A percentile compares a stretch with the other conserved stretches of the same genome.
Conservation (phyloP, 2,113 vertebrate species). For the Scomber scombrus region DNA sequence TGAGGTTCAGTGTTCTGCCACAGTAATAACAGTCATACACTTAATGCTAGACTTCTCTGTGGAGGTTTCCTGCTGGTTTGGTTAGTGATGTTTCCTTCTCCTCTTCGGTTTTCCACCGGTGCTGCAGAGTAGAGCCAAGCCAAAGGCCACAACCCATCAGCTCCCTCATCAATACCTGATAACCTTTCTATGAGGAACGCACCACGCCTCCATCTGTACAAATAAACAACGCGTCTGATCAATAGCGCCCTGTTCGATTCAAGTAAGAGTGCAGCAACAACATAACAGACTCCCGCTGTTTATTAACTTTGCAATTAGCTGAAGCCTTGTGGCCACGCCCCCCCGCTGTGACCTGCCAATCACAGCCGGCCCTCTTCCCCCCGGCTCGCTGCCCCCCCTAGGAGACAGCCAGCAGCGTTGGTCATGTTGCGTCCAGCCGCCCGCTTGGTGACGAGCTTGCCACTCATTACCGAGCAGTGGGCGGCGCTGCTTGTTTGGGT, state of each 20-base stretch:
- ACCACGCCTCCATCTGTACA: slow-evolving; percentile 40
- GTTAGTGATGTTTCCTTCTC: background rate
- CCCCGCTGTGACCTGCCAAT: slow-evolving; percentile 69
- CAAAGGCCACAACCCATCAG: slow-evolving; percentile 66
- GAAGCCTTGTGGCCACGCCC: slow-evolving; percentile 54
- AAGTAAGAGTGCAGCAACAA: slow-evolving; percentile 56
- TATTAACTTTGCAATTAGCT: slow-evolving; percentile 75
- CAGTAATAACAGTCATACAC: too few relatives aligned
- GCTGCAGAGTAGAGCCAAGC: slow-evolving; percentile 10
- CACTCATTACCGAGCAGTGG: slow-evolving; percentile 72
- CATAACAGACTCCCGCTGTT: slow-evolving; percentile 56
- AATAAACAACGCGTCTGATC: slow-evolving; percentile 62
- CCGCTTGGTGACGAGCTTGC: slow-evolving; percentile 39
- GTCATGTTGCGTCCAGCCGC: slow-evolving; percentile 36
- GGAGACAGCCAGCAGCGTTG: slow-evolving; percentile 8
- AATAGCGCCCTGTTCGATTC: slow-evolving; percentile 55
- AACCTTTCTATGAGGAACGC: slow-evolving; percentile 60
- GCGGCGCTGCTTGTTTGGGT: slow-evolving; percentile 68
- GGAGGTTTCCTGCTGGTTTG: background rate
- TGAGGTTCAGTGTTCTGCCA: too few relatives aligned
- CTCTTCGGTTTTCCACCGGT: background rate
- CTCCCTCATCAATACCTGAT: slow-evolving; percentile 63
- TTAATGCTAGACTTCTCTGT: background rate
- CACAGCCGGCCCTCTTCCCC: slow-evolving; percentile 8
- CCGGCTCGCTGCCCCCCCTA: slow-evolving; percentile 1